Percentiles rank a stretch among this genome's conserved stretches.
Evolutionary conservation across 1,140 invertebrate species (phyloP).

Genomic region (Cotesia chilonis): DNA sequence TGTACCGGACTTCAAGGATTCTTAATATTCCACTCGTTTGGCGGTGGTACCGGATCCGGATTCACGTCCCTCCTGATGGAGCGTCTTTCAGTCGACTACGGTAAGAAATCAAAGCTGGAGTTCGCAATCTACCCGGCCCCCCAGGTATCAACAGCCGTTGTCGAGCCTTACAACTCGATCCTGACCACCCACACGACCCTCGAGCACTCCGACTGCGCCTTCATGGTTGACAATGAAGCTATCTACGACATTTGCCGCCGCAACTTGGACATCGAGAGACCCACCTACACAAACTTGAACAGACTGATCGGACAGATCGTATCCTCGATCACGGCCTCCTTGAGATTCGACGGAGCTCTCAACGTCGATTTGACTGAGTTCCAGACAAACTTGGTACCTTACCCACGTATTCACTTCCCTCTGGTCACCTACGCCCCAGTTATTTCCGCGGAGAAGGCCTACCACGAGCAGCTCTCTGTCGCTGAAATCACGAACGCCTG

Average conservation of each 20-base stretch:
- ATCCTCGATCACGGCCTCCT: conserved; percentile 70
- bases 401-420: conserved; percentile 34
- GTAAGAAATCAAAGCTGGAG: conserved; percentile 35
- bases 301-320: conserved; percentile 75
- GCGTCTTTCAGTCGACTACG: conserved; percentile 34
- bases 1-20: conserved; percentile 89
- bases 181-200: conserved; percentile 72
- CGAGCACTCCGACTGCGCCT: conserved; percentile 72
- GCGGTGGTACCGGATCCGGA: conserved; percentile 70
- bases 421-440: conserved; percentile 70
- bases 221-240: conserved; percentile 62
- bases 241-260: conserved; percentile 35
- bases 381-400: conserved; percentile 38
- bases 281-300: conserved; percentile 80
- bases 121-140: conserved; percentile 36
- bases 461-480: conserved; percentile 44
- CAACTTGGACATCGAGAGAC: conserved; percentile 75
- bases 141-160: conserved; percentile 68
- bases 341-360: conserved; percentile 56
- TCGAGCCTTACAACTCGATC: conserved; percentile 77
- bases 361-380: conserved; percentile 40
- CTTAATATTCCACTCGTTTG: conserved; percentile 81
- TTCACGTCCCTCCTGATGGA: conserved; percentile 86
- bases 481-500: conserved; percentile 60
- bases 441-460: conserved; percentile 67